Evolutionary conservation across 2,888 invertebrate genomes (phyloP), one percentile per base, ranked within the genome.

Genomic region (Drosophila putrida): DNA sequence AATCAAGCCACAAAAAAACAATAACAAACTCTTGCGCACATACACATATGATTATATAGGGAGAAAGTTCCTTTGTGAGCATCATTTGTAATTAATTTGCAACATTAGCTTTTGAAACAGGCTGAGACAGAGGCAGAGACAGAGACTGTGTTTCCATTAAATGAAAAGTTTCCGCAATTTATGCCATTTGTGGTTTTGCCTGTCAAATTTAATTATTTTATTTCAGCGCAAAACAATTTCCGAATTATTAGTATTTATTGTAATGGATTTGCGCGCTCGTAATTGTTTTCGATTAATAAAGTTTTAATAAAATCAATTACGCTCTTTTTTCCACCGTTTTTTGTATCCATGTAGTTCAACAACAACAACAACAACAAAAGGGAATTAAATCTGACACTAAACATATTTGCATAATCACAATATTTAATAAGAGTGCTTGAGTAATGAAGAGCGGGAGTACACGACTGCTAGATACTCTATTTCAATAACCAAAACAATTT

Each of bases 81-180:
- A 64, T 87, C 71, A 87, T 83, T 83, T 89, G 88, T 88, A 83
- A 88, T 83, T 89, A 83, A 83, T 83, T 83, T 84, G 85, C 89
- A 69, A 70, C 72, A 83, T 83, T 83, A 83, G 83, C 88, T 65
- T 67, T 71, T 68, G 41, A 54, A 28, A 11, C 4, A 27, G 33
- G 35, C 20, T 3, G 20, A 20, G n/a, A 6, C 39, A 11, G 15
- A 4, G 10, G 6, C 28, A 27, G 35, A 5, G 33, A 20, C 20
- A 20, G 20, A 20, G 20, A 2, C 20, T 20, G 20, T 20, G 2
- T 20, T 28, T 28, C 31, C 31, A 31, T 28, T 28, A 31, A 55
- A 44, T 38, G 53, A 54, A 58, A 53, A 66, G 47, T 38, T 33
- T 27, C 53, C 41, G 46, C 82, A 87, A 84, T 89, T 84, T 87